These are phyloP conservation scores for Leptinotarsa peninsularis DNA, from an alignment of 2,888 invertebrate species.

Conservation along the genomic window DNA sequence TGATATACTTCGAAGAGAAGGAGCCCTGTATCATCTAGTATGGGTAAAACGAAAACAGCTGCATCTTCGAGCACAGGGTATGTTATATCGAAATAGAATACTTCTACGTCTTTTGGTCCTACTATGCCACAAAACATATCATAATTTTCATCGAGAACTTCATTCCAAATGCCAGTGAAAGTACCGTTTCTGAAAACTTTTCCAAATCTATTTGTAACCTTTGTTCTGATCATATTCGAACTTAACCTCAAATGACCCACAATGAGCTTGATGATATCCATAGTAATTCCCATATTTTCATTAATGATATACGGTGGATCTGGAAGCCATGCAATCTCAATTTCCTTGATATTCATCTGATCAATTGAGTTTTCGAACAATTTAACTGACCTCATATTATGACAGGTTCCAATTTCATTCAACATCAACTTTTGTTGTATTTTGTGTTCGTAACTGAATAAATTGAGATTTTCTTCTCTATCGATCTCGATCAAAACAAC, in stretches of 20 bases:
- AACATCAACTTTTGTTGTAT: not conserved
- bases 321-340: not conserved
- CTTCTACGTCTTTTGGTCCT: not conserved
- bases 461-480: not conserved
- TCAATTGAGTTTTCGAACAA: not conserved
- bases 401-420: slow-evolving; percentile 1
- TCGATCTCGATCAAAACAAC: not conserved
- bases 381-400: not conserved
- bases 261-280: slow-evolving; percentile 5
- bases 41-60: slow-evolving; percentile 4
- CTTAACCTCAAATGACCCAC: slow-evolving; percentile 1
- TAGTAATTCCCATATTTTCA: not conserved
- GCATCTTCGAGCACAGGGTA: slow-evolving; percentile 2
- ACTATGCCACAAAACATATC: slow-evolving; percentile 9
- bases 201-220: not conserved
- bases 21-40: not conserved
- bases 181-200: not conserved
- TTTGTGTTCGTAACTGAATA: not conserved
- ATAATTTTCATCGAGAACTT: slow-evolving; percentile 7
- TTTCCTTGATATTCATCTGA: not conserved
- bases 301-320: not conserved
- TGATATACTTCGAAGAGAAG: not conserved
- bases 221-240: not conserved
- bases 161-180: not conserved
- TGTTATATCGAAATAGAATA: slow-evolving; percentile 12